These are phyloP conservation scores for Pelecanus crispus DNA, from an alignment of 2,113 vertebrate genomes.

Conservation along the genomic window DNA sequence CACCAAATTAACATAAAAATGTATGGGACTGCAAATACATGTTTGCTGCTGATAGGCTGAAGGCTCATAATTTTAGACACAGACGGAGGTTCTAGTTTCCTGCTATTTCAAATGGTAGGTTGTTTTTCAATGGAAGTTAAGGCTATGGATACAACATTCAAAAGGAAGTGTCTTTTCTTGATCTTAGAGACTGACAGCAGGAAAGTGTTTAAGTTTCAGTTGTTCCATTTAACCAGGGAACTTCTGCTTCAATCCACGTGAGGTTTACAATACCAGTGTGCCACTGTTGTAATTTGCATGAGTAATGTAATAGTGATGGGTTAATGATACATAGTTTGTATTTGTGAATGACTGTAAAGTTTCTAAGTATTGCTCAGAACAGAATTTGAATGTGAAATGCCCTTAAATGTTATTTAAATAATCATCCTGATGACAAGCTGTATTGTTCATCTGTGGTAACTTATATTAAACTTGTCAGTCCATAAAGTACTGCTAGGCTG, in stretches of 20 bases:
- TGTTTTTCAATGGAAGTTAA: background rate
- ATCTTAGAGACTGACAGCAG: background rate
- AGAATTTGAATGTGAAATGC: background rate
- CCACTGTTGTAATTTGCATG: background rate
- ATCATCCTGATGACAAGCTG: background rate
- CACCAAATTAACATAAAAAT: background rate
- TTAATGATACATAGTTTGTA: background rate
- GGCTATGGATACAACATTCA: background rate
- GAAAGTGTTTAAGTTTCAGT: background rate
- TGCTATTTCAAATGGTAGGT: background rate
- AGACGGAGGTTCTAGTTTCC: background rate
- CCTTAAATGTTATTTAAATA: background rate
- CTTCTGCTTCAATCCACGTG: accelerated
- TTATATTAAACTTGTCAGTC: background rate
- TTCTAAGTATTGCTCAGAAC: background rate
- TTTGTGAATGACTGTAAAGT: background rate
- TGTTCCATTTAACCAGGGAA: background rate
- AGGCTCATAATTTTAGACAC: background rate
- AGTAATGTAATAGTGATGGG: background rate
- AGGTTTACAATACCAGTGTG: background rate
- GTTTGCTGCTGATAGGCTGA: background rate
- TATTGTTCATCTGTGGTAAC: background rate
- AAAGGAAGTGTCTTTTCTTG: background rate
- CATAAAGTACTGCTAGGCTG: background rate
- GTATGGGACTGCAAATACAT: background rate